phyloP scores from a whole-genome alignment of 1,140 invertebrate genomes.

The Papilio glaucus region DNA sequence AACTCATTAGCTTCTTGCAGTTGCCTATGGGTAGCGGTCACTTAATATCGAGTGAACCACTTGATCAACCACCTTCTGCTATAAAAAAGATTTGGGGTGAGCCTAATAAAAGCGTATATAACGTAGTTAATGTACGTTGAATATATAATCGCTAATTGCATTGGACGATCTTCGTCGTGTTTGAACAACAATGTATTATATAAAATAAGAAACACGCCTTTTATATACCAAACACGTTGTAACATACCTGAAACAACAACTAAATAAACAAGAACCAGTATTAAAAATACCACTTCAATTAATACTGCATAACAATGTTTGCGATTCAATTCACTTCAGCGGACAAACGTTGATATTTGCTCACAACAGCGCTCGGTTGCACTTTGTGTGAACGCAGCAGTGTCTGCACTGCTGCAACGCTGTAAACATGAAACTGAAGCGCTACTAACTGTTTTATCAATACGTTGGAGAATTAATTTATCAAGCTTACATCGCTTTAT shows the following conservation, averaged over 20 bases:
- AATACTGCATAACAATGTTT: neutral
- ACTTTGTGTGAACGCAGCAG: neutral
- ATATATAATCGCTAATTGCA: no score
- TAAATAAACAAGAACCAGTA: neutral
- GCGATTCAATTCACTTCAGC: conserved; percentile 4
- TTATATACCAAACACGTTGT: neutral
- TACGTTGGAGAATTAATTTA: neutral
- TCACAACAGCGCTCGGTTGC: conserved; percentile 9
- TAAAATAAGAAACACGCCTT: no score
- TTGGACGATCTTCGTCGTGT: no score
- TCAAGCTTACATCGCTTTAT: conserved; percentile 3
- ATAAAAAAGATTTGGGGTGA: no score
- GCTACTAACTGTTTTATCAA: neutral
- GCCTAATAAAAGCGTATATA: no score
- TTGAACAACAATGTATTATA: no score
- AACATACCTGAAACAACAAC: neutral
- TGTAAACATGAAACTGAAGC: neutral
- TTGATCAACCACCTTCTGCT: no score
- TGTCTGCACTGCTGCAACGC: neutral
- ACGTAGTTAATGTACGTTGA: no score
- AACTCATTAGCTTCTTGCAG: no score
- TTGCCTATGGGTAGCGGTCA: no score
- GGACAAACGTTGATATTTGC: conserved; percentile 17
- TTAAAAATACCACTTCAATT: neutral
- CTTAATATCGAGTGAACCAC: no score